Base-by-base conservation (phyloP, 1,140 invertebrate species). In the Chlorops oryzae region DNA sequence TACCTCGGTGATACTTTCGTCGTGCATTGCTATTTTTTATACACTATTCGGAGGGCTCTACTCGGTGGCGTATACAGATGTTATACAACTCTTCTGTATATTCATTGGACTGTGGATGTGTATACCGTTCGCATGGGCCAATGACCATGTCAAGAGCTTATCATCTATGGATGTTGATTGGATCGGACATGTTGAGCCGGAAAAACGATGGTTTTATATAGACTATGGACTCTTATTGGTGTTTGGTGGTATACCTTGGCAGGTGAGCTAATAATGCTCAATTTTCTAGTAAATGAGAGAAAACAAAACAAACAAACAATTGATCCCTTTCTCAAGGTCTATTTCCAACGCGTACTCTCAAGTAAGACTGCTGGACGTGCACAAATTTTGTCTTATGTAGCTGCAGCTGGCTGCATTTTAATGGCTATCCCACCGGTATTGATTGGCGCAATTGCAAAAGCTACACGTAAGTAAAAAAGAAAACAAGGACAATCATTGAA, bases 191-290 rank as follows among this genome's bases (percentile, higher is more conserved):
- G 75, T 98, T 4, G 79, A 86, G 7, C 72, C 81, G 0, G 73
- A 80, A 5, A 83, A 90, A 50, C 82, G 86, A 35, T 91, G 88
- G 67, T 82, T 80, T 43, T 99, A 97, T 70, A 65, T 94, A 18
- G 96, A 99, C 75, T 86, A 90, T 55, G 92, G 88, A 20, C 75
- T 99, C 45, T 77, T 99, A 40, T 78, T 98, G 7, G 80, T 97
- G 37, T 96, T 98, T 63, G 96, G 96, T 7, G 96, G 96, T 21
- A 98, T 99, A 60, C 96, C 96, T 0, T 99, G 96, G 96, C 92
- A 96, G 82, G 87, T 87, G 39, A 35, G 37, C 28, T 40, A 9
- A 15, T 32, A 15, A 15, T 15, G 28, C 28, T 32, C 15, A 44
- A 5, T 17, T 43, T 10, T 43, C 10, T 23, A 21, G 13, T 9